These are phyloP conservation scores for Drosophila anomelani DNA, from an alignment of 2,888 invertebrate species.

Conservation along the genomic window DNA sequence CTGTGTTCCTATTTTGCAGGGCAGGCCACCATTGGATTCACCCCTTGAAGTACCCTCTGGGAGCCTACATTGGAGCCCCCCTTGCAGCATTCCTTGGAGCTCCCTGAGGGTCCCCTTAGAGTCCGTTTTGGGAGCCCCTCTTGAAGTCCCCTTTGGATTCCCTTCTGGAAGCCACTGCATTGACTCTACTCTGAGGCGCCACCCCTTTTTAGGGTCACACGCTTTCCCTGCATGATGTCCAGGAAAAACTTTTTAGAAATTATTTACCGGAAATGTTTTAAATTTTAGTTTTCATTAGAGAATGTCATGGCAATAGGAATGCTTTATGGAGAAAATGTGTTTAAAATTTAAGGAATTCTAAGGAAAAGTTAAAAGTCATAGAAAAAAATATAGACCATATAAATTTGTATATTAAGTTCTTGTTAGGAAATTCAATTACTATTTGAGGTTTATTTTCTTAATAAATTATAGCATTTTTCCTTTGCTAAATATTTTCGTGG, in stretches of 20 bases:
- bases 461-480: no score
- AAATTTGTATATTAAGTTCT: no score
- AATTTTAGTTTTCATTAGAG: constrained; percentile 10
- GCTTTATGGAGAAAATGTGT: neutral
- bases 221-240: constrained; percentile 17
- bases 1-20: constrained; percentile 12
- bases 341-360: neutral
- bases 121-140: neutral
- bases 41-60: no score
- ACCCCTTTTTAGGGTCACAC: constrained; percentile 29
- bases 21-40: neutral
- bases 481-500: no score
- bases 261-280: constrained; percentile 26
- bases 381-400: neutral
- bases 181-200: constrained; percentile 11
- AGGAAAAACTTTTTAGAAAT: constrained; percentile 30
- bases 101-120: neutral
- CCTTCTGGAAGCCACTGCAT: neutral
- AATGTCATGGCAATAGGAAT: constrained; percentile 7
- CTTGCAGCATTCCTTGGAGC: neutral
- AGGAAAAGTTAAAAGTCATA: neutral
- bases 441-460: no score
- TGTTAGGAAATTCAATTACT: no score
- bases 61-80: neutral
- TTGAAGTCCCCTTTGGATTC: neutral